Conservation (phyloP, 1,140 invertebrate genomes). For the Trichogramma pretiosum region DNA sequence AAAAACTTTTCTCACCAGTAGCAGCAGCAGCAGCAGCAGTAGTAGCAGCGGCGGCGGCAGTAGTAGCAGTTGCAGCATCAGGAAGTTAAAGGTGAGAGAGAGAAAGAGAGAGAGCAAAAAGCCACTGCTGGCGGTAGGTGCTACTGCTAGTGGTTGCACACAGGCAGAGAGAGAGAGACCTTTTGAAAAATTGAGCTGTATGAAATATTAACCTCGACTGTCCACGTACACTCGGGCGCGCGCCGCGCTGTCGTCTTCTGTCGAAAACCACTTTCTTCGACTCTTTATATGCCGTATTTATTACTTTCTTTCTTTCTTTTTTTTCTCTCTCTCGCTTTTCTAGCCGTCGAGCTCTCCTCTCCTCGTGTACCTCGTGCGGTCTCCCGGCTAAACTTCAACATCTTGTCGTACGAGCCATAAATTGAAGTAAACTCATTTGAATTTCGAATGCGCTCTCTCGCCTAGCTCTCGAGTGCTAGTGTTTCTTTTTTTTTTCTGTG, state of each 20-base stretch:
- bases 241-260: constrained; percentile 1
- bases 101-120: too few species aligned
- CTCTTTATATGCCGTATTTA: too few species aligned
- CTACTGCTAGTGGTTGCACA: too few species aligned
- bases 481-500: not conserved
- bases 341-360: not conserved
- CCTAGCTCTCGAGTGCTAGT: constrained; percentile 4
- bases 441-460: constrained; percentile 33
- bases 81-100: constrained; percentile 5
- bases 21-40: not conserved
- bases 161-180: too few species aligned
- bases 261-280: constrained; percentile 14
- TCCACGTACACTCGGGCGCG: constrained; percentile 19
- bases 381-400: too few species aligned
- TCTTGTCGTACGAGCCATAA: constrained; percentile 4
- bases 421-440: constrained; percentile 35
- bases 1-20: not conserved
- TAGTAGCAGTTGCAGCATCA: not conserved
- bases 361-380: not conserved
- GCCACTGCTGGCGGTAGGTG: constrained; percentile 28
- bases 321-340: not conserved
- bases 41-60: not conserved
- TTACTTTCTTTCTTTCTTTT: constrained; percentile 2
- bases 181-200: constrained; percentile 15
- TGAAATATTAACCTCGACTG: constrained; percentile 18